Evolutionary conservation across 2,797 vertebrate genomes (phyloP).

Genomic region (Cryptoblepharus egeriae): DNA sequence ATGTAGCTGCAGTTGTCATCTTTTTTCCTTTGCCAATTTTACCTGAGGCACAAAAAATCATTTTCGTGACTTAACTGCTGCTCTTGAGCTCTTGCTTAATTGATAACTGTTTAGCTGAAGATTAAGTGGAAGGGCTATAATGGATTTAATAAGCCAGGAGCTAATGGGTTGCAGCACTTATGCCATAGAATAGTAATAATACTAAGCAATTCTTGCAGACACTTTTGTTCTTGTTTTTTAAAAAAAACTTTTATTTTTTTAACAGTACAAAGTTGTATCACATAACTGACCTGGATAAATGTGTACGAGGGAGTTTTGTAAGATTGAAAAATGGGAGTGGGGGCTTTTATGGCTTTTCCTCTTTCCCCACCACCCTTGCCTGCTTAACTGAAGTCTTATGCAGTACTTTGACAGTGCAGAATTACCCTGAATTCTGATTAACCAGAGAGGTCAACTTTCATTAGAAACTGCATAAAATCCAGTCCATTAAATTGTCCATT

Average conservation of each 20-base stretch:
- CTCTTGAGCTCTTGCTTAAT: constrained; percentile 37
- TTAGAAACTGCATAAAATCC: constrained; percentile 63
- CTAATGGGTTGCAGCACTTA: not conserved
- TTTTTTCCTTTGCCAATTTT: not conserved
- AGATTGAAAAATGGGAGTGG: constrained; percentile 13
- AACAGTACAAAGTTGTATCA: constrained; percentile 7
- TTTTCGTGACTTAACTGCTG: constrained; percentile 2
- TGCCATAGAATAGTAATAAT: not conserved
- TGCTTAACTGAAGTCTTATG: constrained; percentile 56
- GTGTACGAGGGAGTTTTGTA: constrained; percentile 45
- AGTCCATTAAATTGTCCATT: constrained; percentile 61
- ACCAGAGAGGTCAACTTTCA: constrained; percentile 56
- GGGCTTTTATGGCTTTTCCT: not conserved
- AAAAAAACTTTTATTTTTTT: constrained; percentile 10
- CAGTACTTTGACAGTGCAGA: constrained; percentile 40
- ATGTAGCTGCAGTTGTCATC: not conserved
- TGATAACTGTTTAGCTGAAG: constrained; percentile 38
- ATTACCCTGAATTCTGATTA: constrained; percentile 65
- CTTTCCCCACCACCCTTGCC: not conserved
- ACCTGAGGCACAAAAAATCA: constrained; percentile 22
- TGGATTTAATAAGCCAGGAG: constrained; percentile 35
- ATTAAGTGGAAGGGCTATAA: constrained; percentile 39
- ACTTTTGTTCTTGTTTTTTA: constrained; percentile 22
- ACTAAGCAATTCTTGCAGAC: not conserved
- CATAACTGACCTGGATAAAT: constrained; percentile 47